Base-by-base conservation (phyloP, 2,888 invertebrate genomes). In the Melangyna quadrimaculata region DNA sequence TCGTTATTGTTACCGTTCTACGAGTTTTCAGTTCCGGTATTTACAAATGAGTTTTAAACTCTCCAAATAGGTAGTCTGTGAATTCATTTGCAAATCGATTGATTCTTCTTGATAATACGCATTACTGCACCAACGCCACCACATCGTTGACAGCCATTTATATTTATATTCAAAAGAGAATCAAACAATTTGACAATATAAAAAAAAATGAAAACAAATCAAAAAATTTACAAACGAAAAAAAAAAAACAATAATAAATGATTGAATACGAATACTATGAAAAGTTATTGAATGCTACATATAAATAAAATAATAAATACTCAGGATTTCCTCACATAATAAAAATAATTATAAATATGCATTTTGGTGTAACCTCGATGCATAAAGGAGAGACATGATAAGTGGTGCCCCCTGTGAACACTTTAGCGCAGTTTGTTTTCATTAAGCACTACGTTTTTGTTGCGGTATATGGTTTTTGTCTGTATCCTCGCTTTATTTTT, bases 401-500 rank as follows among this genome's bases (percentile, higher is more conserved):
- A 51, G n/a, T 67, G 51, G 48, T 1, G 14, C n/a, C 67, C 48
- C n/a, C 6, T 67, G 67, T 35, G 67, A 51, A 5, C 51, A 35
- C 9, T 51, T 51, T 51, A 24, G 35, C 35, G 37, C 73, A 63
- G 73, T 83, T 83, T 83, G 63, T 78, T 73, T 78, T 69, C 78
- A 73, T 83, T 83, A 83, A 83, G 69, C 69, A 73, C 73, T 78
- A 73, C 48, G 69, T 73, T 45, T 78, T 22, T 40, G 61, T 51
- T 63, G 75, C 32, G 57, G 57, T 51, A 22, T 7, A 7, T 10
- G 10, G 17, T 37, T 55, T 27, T 35, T 27, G 3, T 3, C 9
- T 0, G 3, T 29, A 40, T 61, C n/a, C n/a, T n/a, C n/a, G n/a
- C n/a, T 40, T 27, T 57, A 45, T 43, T 12, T 35, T 14, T 24